Percentiles rank a stretch among this genome's conserved stretches.
phyloP scores from a whole-genome alignment of 2,797 vertebrate species.

The Vireo griseus region DNA sequence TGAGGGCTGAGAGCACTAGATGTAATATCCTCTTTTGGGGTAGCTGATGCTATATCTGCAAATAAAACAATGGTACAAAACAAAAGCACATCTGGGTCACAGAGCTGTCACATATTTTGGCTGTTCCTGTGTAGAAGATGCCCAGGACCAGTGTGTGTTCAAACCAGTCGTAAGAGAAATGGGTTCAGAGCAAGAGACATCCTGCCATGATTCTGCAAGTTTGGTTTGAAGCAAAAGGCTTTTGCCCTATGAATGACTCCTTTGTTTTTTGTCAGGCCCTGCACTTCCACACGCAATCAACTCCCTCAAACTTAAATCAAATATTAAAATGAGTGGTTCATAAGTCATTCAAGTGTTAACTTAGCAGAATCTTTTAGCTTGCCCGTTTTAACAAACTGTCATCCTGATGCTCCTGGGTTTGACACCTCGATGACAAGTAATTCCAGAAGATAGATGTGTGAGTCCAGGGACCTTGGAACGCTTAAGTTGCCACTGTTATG shows the following conservation, averaged over 20 bases:
- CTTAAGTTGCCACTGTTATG: neutral
- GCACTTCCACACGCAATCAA: neutral
- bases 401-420: neutral
- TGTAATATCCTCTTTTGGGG: neutral
- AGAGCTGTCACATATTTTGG: rapidly evolving
- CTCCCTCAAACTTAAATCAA: neutral
- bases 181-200: neutral
- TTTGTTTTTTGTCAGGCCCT: neutral
- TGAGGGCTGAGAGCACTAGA: neutral
- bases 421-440: neutral
- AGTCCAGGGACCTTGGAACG: neutral
- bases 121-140: neutral
- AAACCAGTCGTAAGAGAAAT: neutral
- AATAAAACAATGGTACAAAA: neutral
- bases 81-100: neutral
- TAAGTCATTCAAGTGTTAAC: slow-evolving; percentile 21
- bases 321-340: slow-evolving; percentile 8
- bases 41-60: neutral
- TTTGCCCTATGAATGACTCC: neutral
- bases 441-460: neutral
- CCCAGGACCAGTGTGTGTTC: neutral
- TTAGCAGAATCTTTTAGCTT: slow-evolving; percentile 4
- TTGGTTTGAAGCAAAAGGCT: neutral
- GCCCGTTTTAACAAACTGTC: neutral
- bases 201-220: neutral